Evolutionary conservation across 1,140 invertebrate species (phyloP).

Genomic region (Eciton burchellii): DNA sequence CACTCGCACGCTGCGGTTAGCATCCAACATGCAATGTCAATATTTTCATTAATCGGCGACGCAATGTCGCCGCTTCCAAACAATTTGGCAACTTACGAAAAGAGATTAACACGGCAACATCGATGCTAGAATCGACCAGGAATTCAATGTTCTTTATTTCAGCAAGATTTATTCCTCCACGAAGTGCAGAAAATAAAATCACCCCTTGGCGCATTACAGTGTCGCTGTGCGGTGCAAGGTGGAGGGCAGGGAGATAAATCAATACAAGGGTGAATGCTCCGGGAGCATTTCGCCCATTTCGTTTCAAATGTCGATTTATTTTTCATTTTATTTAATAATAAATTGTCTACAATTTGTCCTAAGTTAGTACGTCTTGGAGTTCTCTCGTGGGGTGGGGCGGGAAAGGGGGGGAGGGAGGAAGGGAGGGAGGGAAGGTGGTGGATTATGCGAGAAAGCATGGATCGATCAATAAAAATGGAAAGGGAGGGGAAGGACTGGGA

Average conservation of each 20-base stretch:
- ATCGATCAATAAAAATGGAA: constrained; percentile 69
- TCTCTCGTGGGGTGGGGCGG: constrained; percentile 70
- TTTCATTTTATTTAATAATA: constrained; percentile 85
- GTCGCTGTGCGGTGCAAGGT: neutral
- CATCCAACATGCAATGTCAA: neutral
- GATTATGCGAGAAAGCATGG: constrained; percentile 81
- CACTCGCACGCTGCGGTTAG: neutral
- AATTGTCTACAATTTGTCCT: constrained; percentile 85
- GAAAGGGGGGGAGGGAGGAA: too few species aligned
- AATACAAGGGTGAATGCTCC: constrained; percentile 31
- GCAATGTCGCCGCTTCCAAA: neutral
- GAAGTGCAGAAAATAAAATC: neutral
- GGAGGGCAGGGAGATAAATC: constrained; percentile 47
- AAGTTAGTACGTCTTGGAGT: constrained; percentile 84
- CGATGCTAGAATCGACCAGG: neutral
- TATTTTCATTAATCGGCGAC: neutral
- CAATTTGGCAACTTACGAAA: neutral
- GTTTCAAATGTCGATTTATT: constrained; percentile 85
- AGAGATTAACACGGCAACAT: neutral
- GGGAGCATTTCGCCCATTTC: constrained; percentile 60
- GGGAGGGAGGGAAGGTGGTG: too few species aligned
- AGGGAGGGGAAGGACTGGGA: too few species aligned
- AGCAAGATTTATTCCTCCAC: neutral
- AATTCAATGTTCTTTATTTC: neutral
- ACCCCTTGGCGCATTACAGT: neutral